Evolutionary conservation across 2,888 invertebrate genomes (phyloP).

Genomic region (Strigamia transsilvanica): DNA sequence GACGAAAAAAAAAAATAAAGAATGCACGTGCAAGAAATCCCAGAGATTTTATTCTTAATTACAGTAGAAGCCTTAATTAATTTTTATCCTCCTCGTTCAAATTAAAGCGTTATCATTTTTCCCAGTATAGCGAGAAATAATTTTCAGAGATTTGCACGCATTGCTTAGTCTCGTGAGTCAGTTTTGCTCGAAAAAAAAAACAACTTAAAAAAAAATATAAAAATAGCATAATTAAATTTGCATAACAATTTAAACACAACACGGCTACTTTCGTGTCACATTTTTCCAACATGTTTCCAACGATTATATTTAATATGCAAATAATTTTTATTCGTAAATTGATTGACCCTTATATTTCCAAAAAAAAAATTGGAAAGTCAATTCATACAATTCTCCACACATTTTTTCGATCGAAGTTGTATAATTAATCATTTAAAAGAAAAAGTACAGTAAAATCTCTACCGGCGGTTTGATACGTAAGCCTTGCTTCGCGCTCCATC

Average conservation of each 20-base stretch:
- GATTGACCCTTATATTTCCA: background rate
- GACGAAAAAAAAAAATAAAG: background rate
- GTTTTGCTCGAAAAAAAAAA: background rate
- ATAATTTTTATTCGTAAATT: slow-evolving; percentile 27
- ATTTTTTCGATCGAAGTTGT: background rate
- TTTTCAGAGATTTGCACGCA: slow-evolving; percentile 48
- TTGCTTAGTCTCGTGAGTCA: slow-evolving; percentile 30
- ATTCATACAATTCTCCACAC: background rate
- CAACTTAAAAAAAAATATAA: background rate
- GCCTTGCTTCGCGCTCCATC: too few relatives aligned
- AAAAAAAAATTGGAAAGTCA: too few relatives aligned
- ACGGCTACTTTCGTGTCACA: background rate
- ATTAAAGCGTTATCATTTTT: slow-evolving; percentile 47
- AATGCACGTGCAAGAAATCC: slow-evolving; percentile 37
- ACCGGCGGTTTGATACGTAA: too few relatives aligned
- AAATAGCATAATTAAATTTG: slow-evolving; percentile 37
- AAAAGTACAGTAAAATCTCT: too few relatives aligned
- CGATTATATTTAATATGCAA: slow-evolving; percentile 5
- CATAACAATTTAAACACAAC: slow-evolving; percentile 34
- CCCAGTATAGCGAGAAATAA: slow-evolving; percentile 17
- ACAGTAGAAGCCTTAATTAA: slow-evolving; percentile 38
- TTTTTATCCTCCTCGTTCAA: slow-evolving; percentile 32
- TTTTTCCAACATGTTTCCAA: slow-evolving; percentile 6
- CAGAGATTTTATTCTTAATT: slow-evolving; percentile 40
- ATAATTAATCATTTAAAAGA: too few relatives aligned